phyloP scores from a whole-genome alignment of 1,140 invertebrate genomes.

The Atopsyche davidsoni region DNA sequence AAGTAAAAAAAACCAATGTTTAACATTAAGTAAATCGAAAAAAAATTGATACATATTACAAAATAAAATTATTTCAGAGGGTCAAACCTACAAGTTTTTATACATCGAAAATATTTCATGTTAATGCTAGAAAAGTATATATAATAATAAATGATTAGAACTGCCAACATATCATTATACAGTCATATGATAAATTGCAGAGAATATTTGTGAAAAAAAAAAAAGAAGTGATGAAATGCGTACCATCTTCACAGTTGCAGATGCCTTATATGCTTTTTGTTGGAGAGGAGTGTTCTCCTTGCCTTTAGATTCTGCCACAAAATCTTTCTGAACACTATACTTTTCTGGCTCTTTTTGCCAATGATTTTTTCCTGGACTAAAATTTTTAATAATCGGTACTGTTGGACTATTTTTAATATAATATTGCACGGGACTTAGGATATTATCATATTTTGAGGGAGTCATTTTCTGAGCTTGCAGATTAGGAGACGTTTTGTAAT shows the following conservation, averaged over 20 bases:
- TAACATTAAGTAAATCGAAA: constrained; percentile 2
- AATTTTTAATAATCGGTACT: constrained; percentile 26
- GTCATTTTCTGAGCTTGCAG: neutral
- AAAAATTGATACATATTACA: neutral
- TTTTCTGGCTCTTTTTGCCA: constrained; percentile 17
- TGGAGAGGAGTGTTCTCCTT: constrained; percentile 16
- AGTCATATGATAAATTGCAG: no score
- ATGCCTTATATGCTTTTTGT: constrained; percentile 25
- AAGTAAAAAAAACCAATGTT: constrained; percentile 11
- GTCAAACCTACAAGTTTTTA: no score
- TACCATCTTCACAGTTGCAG: constrained; percentile 21
- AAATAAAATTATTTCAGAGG: no score
- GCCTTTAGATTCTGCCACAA: neutral
- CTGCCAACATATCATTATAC: no score
- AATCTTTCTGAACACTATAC: neutral
- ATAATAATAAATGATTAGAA: no score
- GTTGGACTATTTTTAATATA: constrained; percentile 39
- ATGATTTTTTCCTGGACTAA: constrained; percentile 22
- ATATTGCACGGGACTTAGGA: constrained; percentile 39
- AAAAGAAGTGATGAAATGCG: no score
- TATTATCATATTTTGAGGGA: constrained; percentile 33
- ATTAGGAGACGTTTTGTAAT: neutral
- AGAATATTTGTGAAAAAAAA: no score
- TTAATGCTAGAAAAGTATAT: no score
- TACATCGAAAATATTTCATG: no score